These are phyloP conservation scores for Morone chrysops DNA, from an alignment of 2,113 vertebrate genomes.

Conservation along the genomic window DNA sequence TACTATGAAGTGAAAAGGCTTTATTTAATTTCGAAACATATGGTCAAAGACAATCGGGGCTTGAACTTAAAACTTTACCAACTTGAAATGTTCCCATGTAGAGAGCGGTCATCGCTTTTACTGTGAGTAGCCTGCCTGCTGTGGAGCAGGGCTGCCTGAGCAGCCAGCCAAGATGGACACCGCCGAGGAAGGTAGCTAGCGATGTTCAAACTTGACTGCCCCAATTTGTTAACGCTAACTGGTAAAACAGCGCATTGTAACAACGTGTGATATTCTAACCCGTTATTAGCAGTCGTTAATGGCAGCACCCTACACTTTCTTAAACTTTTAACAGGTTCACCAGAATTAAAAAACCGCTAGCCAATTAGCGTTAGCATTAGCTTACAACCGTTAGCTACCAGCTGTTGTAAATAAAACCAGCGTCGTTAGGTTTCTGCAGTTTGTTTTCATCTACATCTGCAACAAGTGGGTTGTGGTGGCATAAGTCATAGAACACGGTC, in stretches of 20 bases:
- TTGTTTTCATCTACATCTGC: not conserved
- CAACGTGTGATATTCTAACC: accelerated
- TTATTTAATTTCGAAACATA: not conserved
- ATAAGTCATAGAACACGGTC: accelerated
- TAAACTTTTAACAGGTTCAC: not conserved
- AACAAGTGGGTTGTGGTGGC: not conserved
- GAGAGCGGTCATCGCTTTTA: conserved; percentile 24
- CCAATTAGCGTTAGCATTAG: conserved; percentile 38
- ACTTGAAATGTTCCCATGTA: conserved; percentile 38
- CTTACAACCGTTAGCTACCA: conserved; percentile 25
- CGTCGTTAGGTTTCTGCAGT: not conserved
- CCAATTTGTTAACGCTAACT: not conserved
- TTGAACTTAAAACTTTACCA: not conserved
- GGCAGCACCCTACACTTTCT: accelerated
- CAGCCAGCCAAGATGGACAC: conserved; percentile 89
- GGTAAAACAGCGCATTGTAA: not conserved
- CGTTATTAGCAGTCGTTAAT: accelerated
- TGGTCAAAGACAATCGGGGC: not conserved
- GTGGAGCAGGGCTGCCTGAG: conserved; percentile 45
- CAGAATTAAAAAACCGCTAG: conserved; percentile 36
- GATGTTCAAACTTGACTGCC: conserved; percentile 25
- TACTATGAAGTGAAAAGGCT: conserved; percentile 13
- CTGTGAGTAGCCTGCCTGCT: not conserved
- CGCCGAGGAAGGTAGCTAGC: conserved; percentile 88
- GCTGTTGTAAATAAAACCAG: conserved; percentile 17